Base-by-base conservation (phyloP, 2,797 vertebrate species). In the Geotria australis region DNA sequence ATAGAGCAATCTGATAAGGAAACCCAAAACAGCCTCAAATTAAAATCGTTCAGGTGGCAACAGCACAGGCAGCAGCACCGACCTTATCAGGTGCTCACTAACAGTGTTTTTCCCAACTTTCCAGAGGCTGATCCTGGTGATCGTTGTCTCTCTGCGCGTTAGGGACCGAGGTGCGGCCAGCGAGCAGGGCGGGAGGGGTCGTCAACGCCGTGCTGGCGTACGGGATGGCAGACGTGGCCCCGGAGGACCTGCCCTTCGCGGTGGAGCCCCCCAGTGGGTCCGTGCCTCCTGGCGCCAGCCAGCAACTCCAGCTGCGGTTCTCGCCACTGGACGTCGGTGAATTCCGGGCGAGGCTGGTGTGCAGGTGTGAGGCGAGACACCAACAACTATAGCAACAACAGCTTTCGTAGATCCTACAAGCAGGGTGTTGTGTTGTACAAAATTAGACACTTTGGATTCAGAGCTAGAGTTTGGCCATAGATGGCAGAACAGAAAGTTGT, bases 231-330 rank as follows among this genome's bases (percentile, higher is more conserved):
- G 4, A 38, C 24, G 24, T 65, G 0, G 8, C 58, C 9, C 59
- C 62, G 5, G 57, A 68, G 46, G 15, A 58, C 0, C 57, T 61
- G 0, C 66, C 73, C 2, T 77, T 94, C 70, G 73, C 60, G 0
- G 60, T 85, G 7, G 73, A 80, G 55, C 85, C 89, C 5, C n/a
- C 8, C 7, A 47, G 57, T 0, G 85, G 84, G 7, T 2, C 45
- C 45, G 67, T 96, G 46, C 60, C 63, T 1, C 70, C 74, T 0
- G 72, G 75, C 3, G 66, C 64, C 47, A 58, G 15, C 2, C 77
- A 79, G 62, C 68, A 59, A 24, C 77, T 93, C 63, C 64, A 57
- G 2, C 47, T 85, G 57, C 64, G 68, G 59, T 95, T 94, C 67
- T 73, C 68, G 47, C 88, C 89, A 0, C 3, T 71, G 63, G 70